Percentiles rank a stretch among this genome's conserved stretches.
phyloP scores from a whole-genome alignment of 1,140 invertebrate genomes.

The Andricus grossulariae region DNA sequence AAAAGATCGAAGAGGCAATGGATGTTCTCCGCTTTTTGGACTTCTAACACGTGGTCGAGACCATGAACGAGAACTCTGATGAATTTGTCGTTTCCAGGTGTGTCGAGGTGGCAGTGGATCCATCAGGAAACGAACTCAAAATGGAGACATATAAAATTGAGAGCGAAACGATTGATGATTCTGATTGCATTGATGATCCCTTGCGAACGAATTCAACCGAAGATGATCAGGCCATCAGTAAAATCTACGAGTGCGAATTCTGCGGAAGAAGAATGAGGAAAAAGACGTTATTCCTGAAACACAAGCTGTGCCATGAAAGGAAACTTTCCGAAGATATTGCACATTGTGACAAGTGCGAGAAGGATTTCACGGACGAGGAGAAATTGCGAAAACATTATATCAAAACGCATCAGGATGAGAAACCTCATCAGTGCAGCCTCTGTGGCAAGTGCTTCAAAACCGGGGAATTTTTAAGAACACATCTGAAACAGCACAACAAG shows the following conservation, averaged over 20 bases:
- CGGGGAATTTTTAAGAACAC: constrained; percentile 70
- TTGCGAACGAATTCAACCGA: background rate
- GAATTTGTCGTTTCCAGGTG: constrained; percentile 27
- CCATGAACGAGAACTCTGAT: constrained; percentile 4
- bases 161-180: constrained; percentile 22
- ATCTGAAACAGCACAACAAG: constrained; percentile 79
- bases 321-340: background rate
- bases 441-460: constrained; percentile 79
- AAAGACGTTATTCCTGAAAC: background rate
- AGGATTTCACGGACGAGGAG: constrained; percentile 33
- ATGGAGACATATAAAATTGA: background rate
- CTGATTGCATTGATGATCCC: background rate
- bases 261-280: background rate
- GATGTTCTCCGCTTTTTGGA: background rate
- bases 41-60: background rate
- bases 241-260: background rate
- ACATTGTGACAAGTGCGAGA: background rate
- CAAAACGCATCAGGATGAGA: constrained; percentile 59
- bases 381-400: constrained; percentile 49
- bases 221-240: background rate
- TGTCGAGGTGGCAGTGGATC: background rate
- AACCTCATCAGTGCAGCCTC: constrained; percentile 66
- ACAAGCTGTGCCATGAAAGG: background rate
- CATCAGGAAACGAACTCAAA: background rate
- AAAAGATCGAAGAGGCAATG: constrained; percentile 23